Base-by-base conservation (phyloP, 2,888 invertebrate genomes). In the Busseola fusca region DNA sequence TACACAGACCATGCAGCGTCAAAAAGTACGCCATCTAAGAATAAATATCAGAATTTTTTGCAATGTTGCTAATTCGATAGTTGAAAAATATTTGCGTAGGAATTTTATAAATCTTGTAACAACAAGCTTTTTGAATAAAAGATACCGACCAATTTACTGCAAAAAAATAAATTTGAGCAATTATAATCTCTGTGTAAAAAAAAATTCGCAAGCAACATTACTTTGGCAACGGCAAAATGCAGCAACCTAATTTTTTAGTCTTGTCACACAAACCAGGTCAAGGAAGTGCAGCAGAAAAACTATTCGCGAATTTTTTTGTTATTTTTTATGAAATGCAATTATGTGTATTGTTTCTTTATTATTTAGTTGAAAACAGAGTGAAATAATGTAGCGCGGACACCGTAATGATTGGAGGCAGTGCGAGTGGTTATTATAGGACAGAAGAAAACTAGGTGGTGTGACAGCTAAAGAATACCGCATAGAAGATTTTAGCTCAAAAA, bases 401-500 rank as follows among this genome's bases (percentile, higher is more conserved):
- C 88, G 89, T 88, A 83, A 93, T 91, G 91, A 80, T 86, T 76
- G 83, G 79, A 84, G 84, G 86, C 80, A 89, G 91, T 90, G 92
- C 85, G 81, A 83, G 87, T 88, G 89, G 87, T 84, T 87, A 86
- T 84, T 86, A 82, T 82, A 88, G 90, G 88, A 90, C 89, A 87
- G 86, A 90, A 75, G 85, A 88, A 85, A 83, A 84, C 76, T 86
- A 84, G 88, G 89, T 90, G 91, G 92, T 91, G 91, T 89, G 89
- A 89, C 90, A 91, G 89, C 72, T 87, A 88, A 83, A 84, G 87
- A 91, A 92, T 93, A 94, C 95, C 94, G 94, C 94, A 95, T 94
- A 92, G 76, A 75, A 72, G 75, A 81, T 83, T 85, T 82, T 81
- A 71, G 73, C 74, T 72, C 57, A 83, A 87, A 88, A 90, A 87